Base-by-base conservation (phyloP, 92 coral and sea anemone genomes). In the Porites divaricata region DNA sequence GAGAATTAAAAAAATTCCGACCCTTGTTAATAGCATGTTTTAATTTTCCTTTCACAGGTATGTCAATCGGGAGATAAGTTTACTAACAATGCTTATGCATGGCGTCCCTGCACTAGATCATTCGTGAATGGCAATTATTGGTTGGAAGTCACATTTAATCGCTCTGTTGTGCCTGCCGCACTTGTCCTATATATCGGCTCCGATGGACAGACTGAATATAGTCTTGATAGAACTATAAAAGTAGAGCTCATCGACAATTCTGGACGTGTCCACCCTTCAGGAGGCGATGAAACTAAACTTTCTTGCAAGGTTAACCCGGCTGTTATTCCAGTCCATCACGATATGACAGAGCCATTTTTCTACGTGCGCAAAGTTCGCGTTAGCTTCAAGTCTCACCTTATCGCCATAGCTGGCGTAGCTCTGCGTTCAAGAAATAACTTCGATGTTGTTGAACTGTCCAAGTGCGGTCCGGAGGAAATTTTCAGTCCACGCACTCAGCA, bases 401-500 rank as follows among this genome's bases (percentile, higher is more conserved):
- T 95, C 70, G 96, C 92, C 21, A 85, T 96, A 21, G 99, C 99
- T 1, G 99, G 93, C 1, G 97, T 96, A 6, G 89, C 98, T 2
- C 78, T 96, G 1, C 98, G 99, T 7, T 95, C 98, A 16, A 90
- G 83, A 13, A 88, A 87, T 17, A 57, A 76, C 2, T 88, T 94
- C 73, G 96, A 96, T 51, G 98, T 98, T 0, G 98, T 96, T 11
- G 99, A 91, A 58, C 81, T 94, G 35, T 83, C 89, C 62, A 77
- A 62, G 10, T 96, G 99, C 77, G 75, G 71, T 41, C 81, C 91
- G 4, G 95, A 87, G 79, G 94, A 96, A 64, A 74, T 96, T 48
- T 96, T 94, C 62, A 95, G 95, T 76, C 99, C 99, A 1, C 91
- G 94, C 5, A 95, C 97, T 6, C 98, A 95, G 59, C 91, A 89